Evolutionary conservation across 2,113 vertebrate species (phyloP).

Genomic region (Prietella phreatophila): DNA sequence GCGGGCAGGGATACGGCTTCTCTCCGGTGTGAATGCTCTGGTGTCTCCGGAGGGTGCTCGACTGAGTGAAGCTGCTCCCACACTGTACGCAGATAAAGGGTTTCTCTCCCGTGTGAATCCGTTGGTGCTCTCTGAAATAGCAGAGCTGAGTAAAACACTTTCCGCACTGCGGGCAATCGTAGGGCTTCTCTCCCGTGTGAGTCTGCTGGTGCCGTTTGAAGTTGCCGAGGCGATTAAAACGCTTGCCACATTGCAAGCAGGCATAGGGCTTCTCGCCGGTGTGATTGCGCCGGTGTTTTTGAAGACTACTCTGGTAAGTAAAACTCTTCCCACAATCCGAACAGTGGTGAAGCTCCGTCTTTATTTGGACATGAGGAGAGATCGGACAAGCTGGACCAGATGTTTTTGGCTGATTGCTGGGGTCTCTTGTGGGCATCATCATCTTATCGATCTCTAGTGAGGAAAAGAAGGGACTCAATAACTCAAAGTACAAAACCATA

Average conservation of each 20-base stretch:
- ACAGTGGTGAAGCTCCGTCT: background rate
- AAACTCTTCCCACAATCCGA: background rate
- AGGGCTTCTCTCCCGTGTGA: background rate
- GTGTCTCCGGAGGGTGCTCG: background rate
- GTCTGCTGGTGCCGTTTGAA: background rate
- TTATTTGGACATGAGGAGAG: background rate
- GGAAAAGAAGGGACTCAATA: background rate
- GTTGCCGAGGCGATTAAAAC: background rate
- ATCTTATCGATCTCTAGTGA: background rate
- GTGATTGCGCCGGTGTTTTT: background rate
- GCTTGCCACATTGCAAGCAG: background rate
- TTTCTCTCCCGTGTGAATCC: background rate
- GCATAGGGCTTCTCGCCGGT: background rate
- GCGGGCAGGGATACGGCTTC: background rate
- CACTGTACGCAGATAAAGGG: background rate
- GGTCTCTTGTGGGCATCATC: background rate
- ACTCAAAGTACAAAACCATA: background rate
- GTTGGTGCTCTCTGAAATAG: constrained; percentile 2
- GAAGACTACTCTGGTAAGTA: background rate
- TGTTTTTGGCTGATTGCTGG: background rate
- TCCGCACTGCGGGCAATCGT: background rate
- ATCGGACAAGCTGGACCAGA: background rate
- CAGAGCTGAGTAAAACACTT: constrained; percentile 3
- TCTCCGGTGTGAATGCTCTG: background rate
- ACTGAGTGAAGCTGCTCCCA: background rate